Base-by-base conservation (phyloP, 2,797 vertebrate species). In the Pelobates cultripes region DNA sequence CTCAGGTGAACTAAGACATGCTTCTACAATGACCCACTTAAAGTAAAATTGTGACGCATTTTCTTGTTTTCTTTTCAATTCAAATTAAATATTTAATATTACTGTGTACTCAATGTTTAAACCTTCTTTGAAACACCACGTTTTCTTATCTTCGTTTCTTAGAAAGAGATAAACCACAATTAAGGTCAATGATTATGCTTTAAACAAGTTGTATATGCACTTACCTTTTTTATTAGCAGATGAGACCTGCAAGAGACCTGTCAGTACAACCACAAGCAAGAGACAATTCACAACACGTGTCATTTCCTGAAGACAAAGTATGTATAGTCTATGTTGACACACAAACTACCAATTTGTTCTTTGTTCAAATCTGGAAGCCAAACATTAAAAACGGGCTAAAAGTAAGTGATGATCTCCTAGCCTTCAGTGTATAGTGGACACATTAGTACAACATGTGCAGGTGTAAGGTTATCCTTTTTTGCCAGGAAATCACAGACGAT, bases 401-500 rank as follows among this genome's bases (percentile, higher is more conserved):
- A 57, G 4, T 7, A 57, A 57, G 9, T 12, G 43, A 68, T 64
- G 3, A 60, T 43, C 6, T 68, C 12, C 45, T 40, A 0, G 55
- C 53, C 71, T 10, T 63, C 55, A 51, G 47, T 70, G 64, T 75
- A 17, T 78, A 13, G 42, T 14, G 73, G 45, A 72, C 41, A 72
- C 14, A 40, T 14, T 61, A 13, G 41, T 13, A 68, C 12, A 41
- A 7, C 40, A 69, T 57, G 7, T 67, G 6, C 4, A 45, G 47
- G 70, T 78, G 73, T 61, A 44, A 45, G 15, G 17, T 15, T 69
- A 69, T 55, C 75, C 75, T 77, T 70, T 28, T 42, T 68, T 74
- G 45, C 55, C 76, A 78, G 81, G 81, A 83, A 83, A 83, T 75
- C 77, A 73, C 78, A 72, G 69, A 79, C 60, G 9, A 47, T 55